Evolutionary conservation across 2,888 invertebrate species (phyloP), one percentile per base, ranked within the genome.

Genomic region (Proisotoma minuta): DNA sequence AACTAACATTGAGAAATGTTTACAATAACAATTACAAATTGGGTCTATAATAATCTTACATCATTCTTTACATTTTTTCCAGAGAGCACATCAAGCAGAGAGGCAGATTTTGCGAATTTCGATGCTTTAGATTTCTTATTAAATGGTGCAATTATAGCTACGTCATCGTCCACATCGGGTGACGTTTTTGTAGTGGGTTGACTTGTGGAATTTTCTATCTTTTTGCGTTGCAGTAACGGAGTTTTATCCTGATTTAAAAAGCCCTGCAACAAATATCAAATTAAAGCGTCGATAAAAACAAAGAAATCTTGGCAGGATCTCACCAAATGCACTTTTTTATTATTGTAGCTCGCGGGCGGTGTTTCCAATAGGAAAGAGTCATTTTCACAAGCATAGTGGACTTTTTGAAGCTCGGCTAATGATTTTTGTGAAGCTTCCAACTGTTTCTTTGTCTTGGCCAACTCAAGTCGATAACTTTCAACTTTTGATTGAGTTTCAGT

Each of bases 361-460:
- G n/a, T n/a, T n/a, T n/a, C n/a, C n/a, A n/a, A n/a, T n/a, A n/a
- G n/a, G n/a, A n/a, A n/a, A 43, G 18, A 18, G 43, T 43, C 20
- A n/a, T 43, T n/a, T 15, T 15, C 5, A n/a, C 43, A 43, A 43
- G 15, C 20, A 15, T 53, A 60, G 28, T 50, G 50, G 2, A 61
- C 18, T 3, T 58, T 58, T 8, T 39, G 18, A 15, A 66, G 23
- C 26, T 63, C 63, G 15, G 57, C 59, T 2, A 48, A 43, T 0
- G 59, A 60, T 18, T 43, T 40, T 23, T 43, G 43, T 12, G 43
- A 23, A 3, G 12, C 27, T 3, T 26, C 5, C n/a, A 23, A 34
- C 18, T 47, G 40, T 23, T 8, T 18, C 8, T 24, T 3, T 2
- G 54, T 20, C 26, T 60, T 66, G 12, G 53, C 12, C 15, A 59